These are phyloP conservation scores for Drosophila ochracea DNA, from an alignment of 2,888 invertebrate genomes.

Conservation along the genomic window DNA sequence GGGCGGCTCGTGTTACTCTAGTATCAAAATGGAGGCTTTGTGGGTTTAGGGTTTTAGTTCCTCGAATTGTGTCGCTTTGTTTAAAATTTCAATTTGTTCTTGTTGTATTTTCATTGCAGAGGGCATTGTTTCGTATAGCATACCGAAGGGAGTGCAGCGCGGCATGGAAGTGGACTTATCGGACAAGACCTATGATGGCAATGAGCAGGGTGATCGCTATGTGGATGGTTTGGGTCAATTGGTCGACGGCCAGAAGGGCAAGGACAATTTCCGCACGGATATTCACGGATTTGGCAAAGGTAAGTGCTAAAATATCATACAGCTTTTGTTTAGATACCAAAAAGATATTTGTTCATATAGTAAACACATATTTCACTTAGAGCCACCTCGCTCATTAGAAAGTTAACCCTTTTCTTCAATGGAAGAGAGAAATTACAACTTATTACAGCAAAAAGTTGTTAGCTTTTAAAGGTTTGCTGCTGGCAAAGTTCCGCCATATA, in stretches of 20 bases:
- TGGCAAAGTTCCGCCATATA: conserved; percentile 54
- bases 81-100: conserved; percentile 37
- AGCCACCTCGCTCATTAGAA: conserved; percentile 30
- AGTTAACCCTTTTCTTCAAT: conserved; percentile 20
- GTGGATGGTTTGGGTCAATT: conserved; percentile 92
- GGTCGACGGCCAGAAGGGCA: conserved; percentile 91
- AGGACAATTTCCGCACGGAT: conserved; percentile 90
- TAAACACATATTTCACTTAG: conserved; percentile 16
- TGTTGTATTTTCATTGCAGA: conserved; percentile 86
- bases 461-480: conserved; percentile 12
- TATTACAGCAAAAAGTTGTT: conserved; percentile 18
- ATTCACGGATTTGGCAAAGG: conserved; percentile 89
- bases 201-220: conserved; percentile 88
- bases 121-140: conserved; percentile 91
- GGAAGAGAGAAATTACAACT: conserved; percentile 1
- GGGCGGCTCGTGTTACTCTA: conserved; percentile 64
- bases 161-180: conserved; percentile 91
- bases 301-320: conserved; percentile 79
- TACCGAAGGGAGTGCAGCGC: conserved; percentile 90
- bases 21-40: conserved; percentile 6
- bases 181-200: conserved; percentile 92
- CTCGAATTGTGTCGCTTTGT: conserved; percentile 45
- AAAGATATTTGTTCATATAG: neutral
- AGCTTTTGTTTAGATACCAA: neutral
- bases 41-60: conserved; percentile 42